Conservation (phyloP, 2,113 vertebrate species). For the Pomatorhinus ruficollis region DNA sequence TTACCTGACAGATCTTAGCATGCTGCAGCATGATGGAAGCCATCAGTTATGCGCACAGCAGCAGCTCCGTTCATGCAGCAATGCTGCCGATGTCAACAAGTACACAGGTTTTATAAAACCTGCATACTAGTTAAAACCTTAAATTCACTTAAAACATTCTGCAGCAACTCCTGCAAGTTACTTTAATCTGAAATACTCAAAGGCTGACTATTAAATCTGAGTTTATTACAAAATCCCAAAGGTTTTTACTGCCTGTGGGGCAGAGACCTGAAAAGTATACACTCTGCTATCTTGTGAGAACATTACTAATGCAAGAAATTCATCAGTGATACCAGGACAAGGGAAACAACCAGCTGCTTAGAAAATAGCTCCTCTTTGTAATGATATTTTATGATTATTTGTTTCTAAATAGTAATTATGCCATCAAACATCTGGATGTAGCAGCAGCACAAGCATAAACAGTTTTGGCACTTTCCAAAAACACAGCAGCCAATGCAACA, state of each 20-base stretch:
- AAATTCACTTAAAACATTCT: not conserved
- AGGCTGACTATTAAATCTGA: not conserved
- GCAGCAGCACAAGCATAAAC: not conserved
- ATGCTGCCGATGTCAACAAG: fast-evolving
- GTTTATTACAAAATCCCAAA: not conserved
- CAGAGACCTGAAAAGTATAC: not conserved
- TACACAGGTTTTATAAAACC: not conserved
- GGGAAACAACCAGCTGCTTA: not conserved
- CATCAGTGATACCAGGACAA: not conserved
- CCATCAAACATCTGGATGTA: not conserved
- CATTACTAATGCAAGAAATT: not conserved
- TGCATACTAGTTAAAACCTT: not conserved
- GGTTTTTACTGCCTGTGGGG: not conserved
- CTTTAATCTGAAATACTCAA: not conserved
- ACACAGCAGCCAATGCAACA: not conserved
- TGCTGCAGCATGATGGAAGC: not conserved
- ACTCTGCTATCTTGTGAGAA: not conserved
- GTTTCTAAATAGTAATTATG: not conserved
- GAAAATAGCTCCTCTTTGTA: not conserved
- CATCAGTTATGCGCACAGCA: not conserved
- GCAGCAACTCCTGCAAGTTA: not conserved
- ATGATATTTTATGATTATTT: not conserved
- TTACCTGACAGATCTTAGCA: not conserved
- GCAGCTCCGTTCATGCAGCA: not conserved
- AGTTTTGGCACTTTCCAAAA: not conserved